phyloP scores from a whole-genome alignment of 2,888 invertebrate genomes.

The Cynaeus angustus region DNA sequence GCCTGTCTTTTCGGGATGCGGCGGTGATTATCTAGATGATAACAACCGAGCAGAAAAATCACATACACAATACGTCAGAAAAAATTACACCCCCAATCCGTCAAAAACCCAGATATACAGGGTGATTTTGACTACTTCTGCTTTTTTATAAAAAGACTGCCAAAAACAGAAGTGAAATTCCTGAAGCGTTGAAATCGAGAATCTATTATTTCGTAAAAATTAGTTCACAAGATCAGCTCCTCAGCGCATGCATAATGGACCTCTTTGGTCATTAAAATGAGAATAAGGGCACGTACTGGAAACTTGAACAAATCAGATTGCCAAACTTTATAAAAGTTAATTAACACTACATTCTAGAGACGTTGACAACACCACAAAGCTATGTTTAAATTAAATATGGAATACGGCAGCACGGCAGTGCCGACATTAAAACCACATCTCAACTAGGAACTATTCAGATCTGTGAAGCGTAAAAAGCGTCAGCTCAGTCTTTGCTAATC shows the following conservation, averaged over 20 bases:
- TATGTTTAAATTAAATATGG: constrained; percentile 52
- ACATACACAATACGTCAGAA: too few relatives aligned
- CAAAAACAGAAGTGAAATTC: too few relatives aligned
- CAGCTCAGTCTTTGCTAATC: constrained; percentile 41
- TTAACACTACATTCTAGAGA: constrained; percentile 53
- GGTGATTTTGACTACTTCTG: too few relatives aligned
- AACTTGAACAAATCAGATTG: constrained; percentile 58
- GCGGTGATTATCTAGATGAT: constrained; percentile 28
- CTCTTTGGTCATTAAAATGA: constrained; percentile 51
- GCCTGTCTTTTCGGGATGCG: constrained; percentile 33
- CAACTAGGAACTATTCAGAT: constrained; percentile 43
- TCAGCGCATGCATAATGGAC: constrained; percentile 14
- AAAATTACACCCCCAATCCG: too few relatives aligned
- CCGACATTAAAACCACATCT: constrained; percentile 43
- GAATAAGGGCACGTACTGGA: constrained; percentile 50
- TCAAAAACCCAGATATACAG: too few relatives aligned
- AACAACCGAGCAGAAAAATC: background rate
- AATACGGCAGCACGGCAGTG: constrained; percentile 18
- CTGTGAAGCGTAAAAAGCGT: constrained; percentile 36
- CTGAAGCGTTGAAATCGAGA: background rate
- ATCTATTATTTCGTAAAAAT: constrained; percentile 3
- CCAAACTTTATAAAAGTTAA: constrained; percentile 58
- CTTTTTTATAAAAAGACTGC: too few relatives aligned
- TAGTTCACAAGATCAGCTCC: background rate
- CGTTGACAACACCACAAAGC: constrained; percentile 51